phyloP scores from a whole-genome alignment of 2,113 vertebrate genomes.

The Solenodon paradoxus region DNA sequence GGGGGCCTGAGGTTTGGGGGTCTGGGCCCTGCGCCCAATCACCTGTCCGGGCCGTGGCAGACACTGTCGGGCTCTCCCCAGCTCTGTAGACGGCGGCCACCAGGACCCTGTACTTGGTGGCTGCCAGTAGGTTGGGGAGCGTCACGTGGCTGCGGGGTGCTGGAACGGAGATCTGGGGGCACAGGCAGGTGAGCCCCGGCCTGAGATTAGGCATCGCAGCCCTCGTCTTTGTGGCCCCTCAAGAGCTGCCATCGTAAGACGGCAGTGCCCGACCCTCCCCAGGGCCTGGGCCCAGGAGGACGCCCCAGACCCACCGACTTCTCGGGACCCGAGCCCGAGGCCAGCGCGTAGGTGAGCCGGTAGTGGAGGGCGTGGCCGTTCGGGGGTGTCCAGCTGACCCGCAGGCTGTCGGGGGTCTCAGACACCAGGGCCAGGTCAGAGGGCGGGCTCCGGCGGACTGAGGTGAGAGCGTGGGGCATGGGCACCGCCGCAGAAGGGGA shows the following conservation, averaged over 20 bases:
- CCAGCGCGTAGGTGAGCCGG: constrained; percentile 83
- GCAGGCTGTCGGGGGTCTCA: constrained; percentile 87
- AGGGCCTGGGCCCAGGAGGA: neutral
- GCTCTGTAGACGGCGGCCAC: constrained; percentile 88
- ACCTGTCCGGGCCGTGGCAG: constrained; percentile 88
- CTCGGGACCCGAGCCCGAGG: constrained; percentile 76
- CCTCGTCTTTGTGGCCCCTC: fast-evolving
- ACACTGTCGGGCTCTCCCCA: constrained; percentile 85
- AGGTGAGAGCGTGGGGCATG: neutral
- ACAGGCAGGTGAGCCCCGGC: fast-evolving
- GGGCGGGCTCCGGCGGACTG: constrained; percentile 88
- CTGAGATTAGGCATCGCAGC: fast-evolving
- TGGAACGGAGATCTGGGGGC: constrained; percentile 84
- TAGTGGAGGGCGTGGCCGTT: constrained; percentile 88
- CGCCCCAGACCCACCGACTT: constrained; percentile 74
- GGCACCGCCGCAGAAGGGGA: neutral
- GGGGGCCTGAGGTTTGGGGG: neutral
- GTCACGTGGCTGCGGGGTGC: constrained; percentile 81
- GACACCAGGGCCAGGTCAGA: constrained; percentile 85
- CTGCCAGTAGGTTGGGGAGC: constrained; percentile 87
- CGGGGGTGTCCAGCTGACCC: constrained; percentile 88
- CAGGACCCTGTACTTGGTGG: constrained; percentile 88
- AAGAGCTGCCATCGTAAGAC: too few relatives aligned
- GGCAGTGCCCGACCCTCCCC: too few relatives aligned
- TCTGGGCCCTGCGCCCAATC: neutral